These are phyloP conservation scores for Zapornia atra DNA, from an alignment of 2,113 vertebrate genomes.

Conservation along the genomic window DNA sequence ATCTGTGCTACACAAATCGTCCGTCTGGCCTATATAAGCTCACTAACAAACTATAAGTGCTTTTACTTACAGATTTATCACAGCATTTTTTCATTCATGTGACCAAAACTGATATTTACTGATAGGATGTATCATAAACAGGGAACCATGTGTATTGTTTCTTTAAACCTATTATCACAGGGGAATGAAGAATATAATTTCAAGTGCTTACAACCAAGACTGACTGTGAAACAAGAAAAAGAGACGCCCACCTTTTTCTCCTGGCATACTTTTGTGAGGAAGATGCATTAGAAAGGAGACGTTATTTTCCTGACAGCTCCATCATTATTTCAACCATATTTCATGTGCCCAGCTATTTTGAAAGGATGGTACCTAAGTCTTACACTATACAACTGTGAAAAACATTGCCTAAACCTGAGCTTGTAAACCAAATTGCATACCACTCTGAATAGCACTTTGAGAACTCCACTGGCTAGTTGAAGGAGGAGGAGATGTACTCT, in stretches of 20 bases:
- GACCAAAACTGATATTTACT: background rate
- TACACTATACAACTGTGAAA: background rate
- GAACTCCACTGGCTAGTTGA: background rate
- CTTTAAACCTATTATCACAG: background rate
- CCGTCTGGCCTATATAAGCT: background rate
- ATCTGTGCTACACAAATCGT: background rate
- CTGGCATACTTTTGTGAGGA: background rate
- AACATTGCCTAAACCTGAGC: background rate
- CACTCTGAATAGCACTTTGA: background rate
- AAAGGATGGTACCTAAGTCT: background rate
- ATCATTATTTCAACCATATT: background rate
- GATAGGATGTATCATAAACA: background rate
- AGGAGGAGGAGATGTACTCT: background rate
- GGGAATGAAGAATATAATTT: background rate
- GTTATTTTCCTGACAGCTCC: background rate
- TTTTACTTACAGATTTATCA: background rate
- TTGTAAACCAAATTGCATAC: background rate
- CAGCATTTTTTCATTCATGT: background rate
- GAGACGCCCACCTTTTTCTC: background rate
- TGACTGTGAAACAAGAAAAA: background rate
- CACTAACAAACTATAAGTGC: background rate
- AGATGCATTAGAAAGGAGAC: background rate
- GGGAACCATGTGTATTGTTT: background rate
- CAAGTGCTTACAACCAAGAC: background rate
- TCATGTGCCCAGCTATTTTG: background rate